These are phyloP conservation scores for Psilopogon haemacephalus DNA, from an alignment of 2,113 vertebrate genomes.

Conservation along the genomic window DNA sequence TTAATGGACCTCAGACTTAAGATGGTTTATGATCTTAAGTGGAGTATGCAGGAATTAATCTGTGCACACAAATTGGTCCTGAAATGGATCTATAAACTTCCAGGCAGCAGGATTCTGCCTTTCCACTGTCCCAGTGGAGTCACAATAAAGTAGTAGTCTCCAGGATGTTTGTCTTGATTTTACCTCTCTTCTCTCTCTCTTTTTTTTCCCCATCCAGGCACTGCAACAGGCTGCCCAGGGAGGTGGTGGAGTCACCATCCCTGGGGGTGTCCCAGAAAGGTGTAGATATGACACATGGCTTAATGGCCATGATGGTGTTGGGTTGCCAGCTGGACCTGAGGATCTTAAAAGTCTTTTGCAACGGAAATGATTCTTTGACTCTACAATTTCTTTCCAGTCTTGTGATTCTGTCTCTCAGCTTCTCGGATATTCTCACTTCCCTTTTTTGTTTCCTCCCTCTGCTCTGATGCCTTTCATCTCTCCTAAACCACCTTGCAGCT, in stretches of 20 bases:
- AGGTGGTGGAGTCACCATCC: no score
- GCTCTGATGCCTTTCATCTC: neutral
- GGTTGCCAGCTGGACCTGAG: neutral
- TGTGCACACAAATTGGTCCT: neutral
- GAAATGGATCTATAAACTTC: neutral
- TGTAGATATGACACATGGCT: no score
- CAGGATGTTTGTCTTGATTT: neutral
- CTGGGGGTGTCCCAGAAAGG: no score
- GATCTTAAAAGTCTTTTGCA: neutral
- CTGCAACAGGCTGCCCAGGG: no score
- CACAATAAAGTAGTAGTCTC: neutral
- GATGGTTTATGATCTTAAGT: neutral
- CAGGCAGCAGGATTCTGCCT: neutral
- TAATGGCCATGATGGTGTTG: no score
- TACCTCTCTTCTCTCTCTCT: no score
- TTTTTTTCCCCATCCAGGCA: no score
- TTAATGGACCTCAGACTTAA: neutral
- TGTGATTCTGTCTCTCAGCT: neutral
- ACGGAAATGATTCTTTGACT: no score
- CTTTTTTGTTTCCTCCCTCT: neutral
- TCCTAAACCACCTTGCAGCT: neutral
- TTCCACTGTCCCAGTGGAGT: neutral
- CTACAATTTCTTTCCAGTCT: neutral
- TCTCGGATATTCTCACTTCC: neutral
- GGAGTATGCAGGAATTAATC: neutral